Percentiles rank a stretch among this genome's conserved stretches.
These are phyloP conservation scores for Perizoma affinitatum DNA, from an alignment of 2,888 invertebrate genomes.

Conservation along the genomic window DNA sequence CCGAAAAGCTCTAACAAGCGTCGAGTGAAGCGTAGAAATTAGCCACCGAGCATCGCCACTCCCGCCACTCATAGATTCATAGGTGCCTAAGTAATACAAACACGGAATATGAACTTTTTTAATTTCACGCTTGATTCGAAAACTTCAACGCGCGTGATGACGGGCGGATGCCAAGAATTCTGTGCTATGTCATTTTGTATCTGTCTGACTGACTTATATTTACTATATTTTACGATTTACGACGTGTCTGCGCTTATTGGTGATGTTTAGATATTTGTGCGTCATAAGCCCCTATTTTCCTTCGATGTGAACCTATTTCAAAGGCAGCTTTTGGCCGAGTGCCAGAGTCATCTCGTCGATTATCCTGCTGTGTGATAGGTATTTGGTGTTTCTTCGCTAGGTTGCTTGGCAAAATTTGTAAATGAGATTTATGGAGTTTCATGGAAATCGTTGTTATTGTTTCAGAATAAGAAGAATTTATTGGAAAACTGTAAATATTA, in stretches of 20 bases:
- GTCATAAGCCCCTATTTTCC: slow-evolving; percentile 23
- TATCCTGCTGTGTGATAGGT: slow-evolving; percentile 19
- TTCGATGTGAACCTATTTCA: slow-evolving; percentile 22
- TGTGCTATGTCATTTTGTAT: slow-evolving; percentile 46
- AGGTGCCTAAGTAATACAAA: slow-evolving; percentile 45
- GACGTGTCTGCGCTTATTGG: slow-evolving; percentile 15
- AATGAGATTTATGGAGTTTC: slow-evolving; percentile 23
- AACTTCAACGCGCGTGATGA: slow-evolving; percentile 56
- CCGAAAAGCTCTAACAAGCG: slow-evolving; percentile 46
- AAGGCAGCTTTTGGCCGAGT: slow-evolving; percentile 30
- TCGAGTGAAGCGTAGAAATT: slow-evolving; percentile 48
- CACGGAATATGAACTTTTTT: slow-evolving; percentile 73
- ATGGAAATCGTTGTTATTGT: slow-evolving; percentile 16
- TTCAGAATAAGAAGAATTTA: background rate
- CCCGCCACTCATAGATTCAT: slow-evolving; percentile 49
- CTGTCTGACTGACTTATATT: slow-evolving; percentile 17
- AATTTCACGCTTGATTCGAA: slow-evolving; percentile 78
- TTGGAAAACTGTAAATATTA: too few species aligned
- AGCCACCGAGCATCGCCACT: slow-evolving; percentile 37
- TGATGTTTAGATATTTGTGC: slow-evolving; percentile 18
- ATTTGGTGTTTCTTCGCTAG: slow-evolving; percentile 15
- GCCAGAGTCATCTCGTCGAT: slow-evolving; percentile 34
- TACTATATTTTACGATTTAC: slow-evolving; percentile 13
- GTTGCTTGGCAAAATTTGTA: slow-evolving; percentile 1
- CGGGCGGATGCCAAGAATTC: slow-evolving; percentile 53